phyloP scores from a whole-genome alignment of 2,888 invertebrate genomes.

The Limnephilus auricula region DNA sequence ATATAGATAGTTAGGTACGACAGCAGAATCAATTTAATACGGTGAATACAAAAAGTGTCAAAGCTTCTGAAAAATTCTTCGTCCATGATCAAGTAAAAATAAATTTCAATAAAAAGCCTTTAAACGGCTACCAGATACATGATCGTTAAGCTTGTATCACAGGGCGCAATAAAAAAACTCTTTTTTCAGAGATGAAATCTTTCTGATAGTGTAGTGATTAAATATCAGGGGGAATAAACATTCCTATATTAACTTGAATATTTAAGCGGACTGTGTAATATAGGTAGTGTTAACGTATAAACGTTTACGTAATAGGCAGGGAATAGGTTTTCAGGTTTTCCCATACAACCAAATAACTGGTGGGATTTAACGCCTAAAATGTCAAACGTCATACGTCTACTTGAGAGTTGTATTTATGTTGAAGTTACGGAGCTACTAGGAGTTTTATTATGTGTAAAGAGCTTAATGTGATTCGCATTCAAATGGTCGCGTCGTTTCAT shows the following conservation, averaged over 20 bases:
- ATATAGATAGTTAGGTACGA: neutral
- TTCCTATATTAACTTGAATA: neutral
- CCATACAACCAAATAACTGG: neutral
- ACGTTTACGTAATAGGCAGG: neutral
- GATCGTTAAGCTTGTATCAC: slow-evolving; percentile 7
- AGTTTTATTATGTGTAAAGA: neutral
- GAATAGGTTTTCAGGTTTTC: neutral
- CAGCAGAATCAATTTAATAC: neutral
- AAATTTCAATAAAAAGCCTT: slow-evolving; percentile 15
- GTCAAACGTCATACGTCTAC: neutral
- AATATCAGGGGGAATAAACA: slow-evolving; percentile 12
- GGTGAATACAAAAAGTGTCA: neutral
- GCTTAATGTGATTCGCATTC: no score
- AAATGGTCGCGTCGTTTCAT: no score
- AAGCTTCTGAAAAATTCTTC: neutral
- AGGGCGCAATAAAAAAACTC: neutral
- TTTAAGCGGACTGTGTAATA: neutral
- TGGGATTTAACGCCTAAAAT: neutral
- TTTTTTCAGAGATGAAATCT: slow-evolving; percentile 10
- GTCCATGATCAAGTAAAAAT: neutral
- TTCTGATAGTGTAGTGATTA: slow-evolving; percentile 11
- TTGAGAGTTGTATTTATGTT: neutral
- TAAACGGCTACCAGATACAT: slow-evolving; percentile 23
- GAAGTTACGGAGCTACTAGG: neutral
- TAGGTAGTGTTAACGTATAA: neutral